Evolutionary conservation across 2,888 invertebrate genomes (phyloP).

Genomic region (Mythimna loreyi): DNA sequence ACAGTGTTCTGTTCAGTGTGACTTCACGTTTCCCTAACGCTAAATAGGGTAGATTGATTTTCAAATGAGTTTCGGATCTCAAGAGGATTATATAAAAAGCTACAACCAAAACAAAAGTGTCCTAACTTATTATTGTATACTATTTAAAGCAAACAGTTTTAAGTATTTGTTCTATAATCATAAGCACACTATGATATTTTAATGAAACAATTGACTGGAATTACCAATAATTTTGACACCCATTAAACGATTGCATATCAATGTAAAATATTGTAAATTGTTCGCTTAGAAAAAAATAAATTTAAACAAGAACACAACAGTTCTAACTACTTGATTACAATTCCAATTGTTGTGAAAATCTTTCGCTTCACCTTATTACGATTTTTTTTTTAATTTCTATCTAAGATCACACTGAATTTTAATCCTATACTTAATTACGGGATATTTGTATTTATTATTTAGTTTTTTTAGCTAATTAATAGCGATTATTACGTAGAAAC

Average conservation of each 20-base stretch:
- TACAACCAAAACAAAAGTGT: no score
- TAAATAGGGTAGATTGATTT: no score
- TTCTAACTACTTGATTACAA: not conserved
- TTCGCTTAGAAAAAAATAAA: not conserved
- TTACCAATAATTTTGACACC: conserved; percentile 21
- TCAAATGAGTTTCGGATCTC: no score
- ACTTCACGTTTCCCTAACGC: no score
- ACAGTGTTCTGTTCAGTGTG: no score
- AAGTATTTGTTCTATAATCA: conserved; percentile 1
- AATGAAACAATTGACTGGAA: conserved; percentile 1
- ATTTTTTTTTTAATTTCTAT: conserved; percentile 55
- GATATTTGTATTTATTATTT: conserved; percentile 5
- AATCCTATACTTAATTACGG: conserved; percentile 27
- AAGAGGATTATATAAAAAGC: no score
- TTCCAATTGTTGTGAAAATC: conserved; percentile 28
- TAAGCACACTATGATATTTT: not conserved
- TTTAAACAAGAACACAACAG: not conserved
- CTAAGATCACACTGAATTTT: conserved; percentile 66
- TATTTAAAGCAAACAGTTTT: not conserved
- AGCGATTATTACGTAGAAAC: not conserved
- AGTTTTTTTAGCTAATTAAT: conserved; percentile 6
- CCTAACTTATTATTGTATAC: not conserved
- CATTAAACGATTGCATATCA: conserved; percentile 5
- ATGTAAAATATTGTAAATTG: not conserved
- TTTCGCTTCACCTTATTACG: conserved; percentile 37